Evolutionary conservation across 2,888 invertebrate genomes (phyloP).

Genomic region (Rhopalosiphum nymphaeae): DNA sequence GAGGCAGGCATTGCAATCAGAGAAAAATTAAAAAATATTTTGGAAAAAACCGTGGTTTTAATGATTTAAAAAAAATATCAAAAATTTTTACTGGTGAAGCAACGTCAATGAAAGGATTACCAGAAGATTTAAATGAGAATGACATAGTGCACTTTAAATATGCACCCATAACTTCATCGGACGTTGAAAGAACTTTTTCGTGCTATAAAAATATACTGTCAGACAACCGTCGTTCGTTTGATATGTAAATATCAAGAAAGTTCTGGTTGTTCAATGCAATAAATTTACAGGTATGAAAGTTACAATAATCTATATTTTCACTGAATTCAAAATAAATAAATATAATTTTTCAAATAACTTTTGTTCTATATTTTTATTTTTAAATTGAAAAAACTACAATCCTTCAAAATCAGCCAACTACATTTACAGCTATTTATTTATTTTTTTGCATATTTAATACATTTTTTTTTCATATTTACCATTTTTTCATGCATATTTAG

Average conservation of each 20-base stretch:
- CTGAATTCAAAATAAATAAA: not conserved
- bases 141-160: too few species aligned
- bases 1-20: too few species aligned
- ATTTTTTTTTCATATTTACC: too few species aligned
- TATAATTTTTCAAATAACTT: conserved; percentile 17
- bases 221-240: conserved; percentile 1
- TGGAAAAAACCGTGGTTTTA: not conserved
- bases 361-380: not conserved
- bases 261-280: not conserved
- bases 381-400: too few species aligned
- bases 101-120: not conserved
- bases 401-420: too few species aligned
- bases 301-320: conserved; percentile 17
- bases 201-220: not conserved
- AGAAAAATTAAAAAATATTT: not conserved
- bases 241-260: conserved; percentile 12
- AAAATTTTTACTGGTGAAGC: not conserved
- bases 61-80: not conserved
- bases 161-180: too few species aligned
- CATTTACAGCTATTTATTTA: too few species aligned
- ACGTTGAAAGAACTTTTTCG: too few species aligned
- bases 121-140: not conserved
- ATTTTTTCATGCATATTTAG: too few species aligned
- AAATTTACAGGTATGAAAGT: not conserved
- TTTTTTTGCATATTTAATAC: too few species aligned